Percentiles rank a stretch among this genome's conserved stretches.
These are phyloP conservation scores for Melanogrammus aeglefinus DNA, from an alignment of 2,797 vertebrate genomes.

Conservation along the genomic window DNA sequence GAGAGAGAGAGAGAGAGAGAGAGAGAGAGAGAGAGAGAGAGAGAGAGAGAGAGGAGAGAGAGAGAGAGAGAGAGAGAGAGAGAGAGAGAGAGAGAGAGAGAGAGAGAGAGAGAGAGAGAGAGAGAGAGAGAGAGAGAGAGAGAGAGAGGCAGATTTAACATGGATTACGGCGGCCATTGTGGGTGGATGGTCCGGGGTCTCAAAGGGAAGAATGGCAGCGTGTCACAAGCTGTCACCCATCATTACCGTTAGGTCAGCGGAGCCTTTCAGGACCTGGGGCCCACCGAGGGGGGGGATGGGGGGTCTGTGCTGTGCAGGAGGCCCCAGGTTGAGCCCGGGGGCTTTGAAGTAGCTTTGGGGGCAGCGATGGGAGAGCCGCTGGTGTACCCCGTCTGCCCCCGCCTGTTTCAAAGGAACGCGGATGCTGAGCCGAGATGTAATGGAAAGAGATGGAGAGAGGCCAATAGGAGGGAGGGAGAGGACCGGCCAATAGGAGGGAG, in stretches of 20 bases:
- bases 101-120: conserved; percentile 46
- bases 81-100: conserved; percentile 48
- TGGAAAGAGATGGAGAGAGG: conserved; percentile 39
- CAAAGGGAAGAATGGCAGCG: conserved; percentile 80
- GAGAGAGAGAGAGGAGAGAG: conserved; percentile 31
- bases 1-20: conserved; percentile 51
- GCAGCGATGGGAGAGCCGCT: conserved; percentile 63
- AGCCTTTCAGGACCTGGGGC: conserved; percentile 79
- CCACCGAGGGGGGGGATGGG: conserved; percentile 58
- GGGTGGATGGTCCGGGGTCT: conserved; percentile 72
- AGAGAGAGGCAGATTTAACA: conserved; percentile 75
- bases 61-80: conserved; percentile 57
- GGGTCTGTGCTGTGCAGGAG: conserved; percentile 67
- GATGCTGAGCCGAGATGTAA: conserved; percentile 68
- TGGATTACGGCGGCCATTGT: conserved; percentile 80
- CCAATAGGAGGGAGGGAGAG: conserved; percentile 7
- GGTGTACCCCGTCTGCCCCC: conserved; percentile 61
- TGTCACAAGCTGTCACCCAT: conserved; percentile 81
- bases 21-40: conserved; percentile 57
- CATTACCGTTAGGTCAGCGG: conserved; percentile 79
- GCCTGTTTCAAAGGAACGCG: conserved; percentile 73
- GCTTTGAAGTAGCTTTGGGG: conserved; percentile 65
- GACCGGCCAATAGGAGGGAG: no score
- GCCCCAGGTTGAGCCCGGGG: conserved; percentile 71
- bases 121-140: conserved; percentile 47